Base-by-base conservation (phyloP, 2,888 invertebrate genomes). In the Muschampia plurimacula region DNA sequence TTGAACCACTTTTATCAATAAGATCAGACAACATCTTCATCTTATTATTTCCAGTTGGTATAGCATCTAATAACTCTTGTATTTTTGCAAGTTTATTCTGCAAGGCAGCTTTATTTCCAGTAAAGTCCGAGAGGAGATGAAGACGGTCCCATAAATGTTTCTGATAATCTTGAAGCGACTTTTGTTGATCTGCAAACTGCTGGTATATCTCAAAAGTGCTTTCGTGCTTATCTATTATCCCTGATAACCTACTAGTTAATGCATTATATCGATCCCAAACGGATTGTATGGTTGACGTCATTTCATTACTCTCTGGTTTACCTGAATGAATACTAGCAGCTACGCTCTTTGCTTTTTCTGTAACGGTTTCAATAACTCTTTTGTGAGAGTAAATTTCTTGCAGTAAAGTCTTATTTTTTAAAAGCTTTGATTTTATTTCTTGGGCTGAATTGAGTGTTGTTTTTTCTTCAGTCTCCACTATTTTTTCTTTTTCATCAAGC, bases 381-480 rank as follows among this genome's bases (percentile, higher is more conserved):
- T 98, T 98, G 84, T 99, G 98, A 0, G 98, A 97, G 73, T 96
- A 93, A 36, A 98, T 97, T 90, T 99, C 99, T 92, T 99, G 98
- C 69, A 97, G 95, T 64, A 97, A 95, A 0, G 97, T 97, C 95
- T 98, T 98, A 83, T 97, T 96, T 87, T 98, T 98, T 44, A 98
- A 93, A 55, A 98, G 87, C 86, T 97, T 98, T 0, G 97, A 97
- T 75, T 97, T 96, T 9, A 98, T 96, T 87, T 98, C 98, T 87
- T 97, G 98, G 6, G 97, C 95, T 2, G 97, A 97, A 64, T 97
- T 96, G 91, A 97, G 96, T 59, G 96, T 95, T 4, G 96, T 93
- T 2, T 96, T 96, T 78, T 96, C 96, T 85, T 97, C 96, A 59
- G 95, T 94, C 79, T 96, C 96, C 9, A 97, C 91, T 0, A 95